Conservation (phyloP, 1,140 invertebrate genomes). For the Leptopilina clavipes region DNA sequence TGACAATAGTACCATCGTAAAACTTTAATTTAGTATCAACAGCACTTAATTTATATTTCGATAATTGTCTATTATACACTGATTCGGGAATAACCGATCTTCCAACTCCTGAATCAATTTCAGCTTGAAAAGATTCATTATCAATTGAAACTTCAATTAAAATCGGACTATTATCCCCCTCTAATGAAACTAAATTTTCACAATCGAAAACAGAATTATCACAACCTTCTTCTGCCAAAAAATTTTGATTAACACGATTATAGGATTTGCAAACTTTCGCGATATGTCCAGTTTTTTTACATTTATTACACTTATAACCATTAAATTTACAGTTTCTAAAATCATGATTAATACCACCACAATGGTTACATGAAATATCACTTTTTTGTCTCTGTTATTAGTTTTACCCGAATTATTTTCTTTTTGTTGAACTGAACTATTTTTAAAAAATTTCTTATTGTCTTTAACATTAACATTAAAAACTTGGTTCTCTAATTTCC, state of each 20-base stretch:
- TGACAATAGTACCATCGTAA: conserved; percentile 39
- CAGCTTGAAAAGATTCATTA: conserved; percentile 35
- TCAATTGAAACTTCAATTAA: conserved; percentile 40
- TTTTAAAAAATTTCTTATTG: no score
- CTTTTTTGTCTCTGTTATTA: no score
- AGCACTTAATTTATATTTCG: background rate
- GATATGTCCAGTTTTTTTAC: conserved; percentile 41
- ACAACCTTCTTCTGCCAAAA: conserved; percentile 36
- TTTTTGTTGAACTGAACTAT: background rate
- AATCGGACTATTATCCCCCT: background rate
- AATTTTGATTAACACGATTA: background rate
- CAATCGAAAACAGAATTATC: conserved; percentile 31
- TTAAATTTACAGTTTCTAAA: conserved; percentile 7
- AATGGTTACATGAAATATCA: background rate
- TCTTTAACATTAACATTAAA: no score
- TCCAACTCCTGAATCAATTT: conserved; percentile 48
- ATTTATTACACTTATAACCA: conserved; percentile 14
- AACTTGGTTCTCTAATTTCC: no score
- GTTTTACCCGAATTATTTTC: background rate
- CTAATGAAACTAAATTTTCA: conserved; percentile 26
- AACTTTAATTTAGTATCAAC: conserved; percentile 33
- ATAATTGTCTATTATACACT: conserved; percentile 34
- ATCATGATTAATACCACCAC: background rate
- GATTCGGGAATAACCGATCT: conserved; percentile 45
- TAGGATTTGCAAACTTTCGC: conserved; percentile 39